Evolutionary conservation across 2,888 invertebrate genomes (phyloP).

Genomic region (Megastigmus dorsalis): DNA sequence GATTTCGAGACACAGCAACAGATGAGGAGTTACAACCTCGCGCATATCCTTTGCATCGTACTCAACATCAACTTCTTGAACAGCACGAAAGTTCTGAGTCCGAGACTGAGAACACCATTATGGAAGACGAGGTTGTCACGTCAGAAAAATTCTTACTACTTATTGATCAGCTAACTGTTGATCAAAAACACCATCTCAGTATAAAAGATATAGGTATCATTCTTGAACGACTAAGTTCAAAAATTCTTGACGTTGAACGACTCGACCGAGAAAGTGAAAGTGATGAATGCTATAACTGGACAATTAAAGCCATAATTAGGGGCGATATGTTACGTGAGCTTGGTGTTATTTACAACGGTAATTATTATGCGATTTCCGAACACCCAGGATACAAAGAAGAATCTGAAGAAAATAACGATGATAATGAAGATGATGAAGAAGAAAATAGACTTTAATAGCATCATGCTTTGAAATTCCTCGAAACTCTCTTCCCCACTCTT

Average conservation of each 20-base stretch:
- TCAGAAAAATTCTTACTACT: constrained; percentile 94
- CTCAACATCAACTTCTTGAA: constrained; percentile 67
- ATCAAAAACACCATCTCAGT: constrained; percentile 92
- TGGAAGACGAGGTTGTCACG: constrained; percentile 92
- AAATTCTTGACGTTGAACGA: constrained; percentile 94
- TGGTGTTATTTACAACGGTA: constrained; percentile 95
- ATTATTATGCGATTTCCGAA: constrained; percentile 95
- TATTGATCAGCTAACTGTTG: constrained; percentile 93
- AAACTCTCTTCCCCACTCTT: not conserved
- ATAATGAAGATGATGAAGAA: constrained; percentile 89
- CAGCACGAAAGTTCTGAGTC: constrained; percentile 91
- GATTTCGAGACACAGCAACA: constrained; percentile 89
- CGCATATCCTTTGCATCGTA: constrained; percentile 61
- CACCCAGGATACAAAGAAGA: constrained; percentile 95
- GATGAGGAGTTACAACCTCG: constrained; percentile 66
- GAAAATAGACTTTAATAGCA: constrained; percentile 76
- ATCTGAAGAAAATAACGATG: constrained; percentile 89
- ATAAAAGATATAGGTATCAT: constrained; percentile 97
- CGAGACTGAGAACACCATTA: constrained; percentile 94
- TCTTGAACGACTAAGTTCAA: constrained; percentile 92
- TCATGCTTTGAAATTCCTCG: not conserved
- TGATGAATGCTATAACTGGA: constrained; percentile 97
- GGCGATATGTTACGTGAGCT: constrained; percentile 93
- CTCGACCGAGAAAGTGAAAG: constrained; percentile 93
- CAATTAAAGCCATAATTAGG: constrained; percentile 95